Conservation (phyloP, 2,113 vertebrate genomes). For the Pterocles orientalis region DNA sequence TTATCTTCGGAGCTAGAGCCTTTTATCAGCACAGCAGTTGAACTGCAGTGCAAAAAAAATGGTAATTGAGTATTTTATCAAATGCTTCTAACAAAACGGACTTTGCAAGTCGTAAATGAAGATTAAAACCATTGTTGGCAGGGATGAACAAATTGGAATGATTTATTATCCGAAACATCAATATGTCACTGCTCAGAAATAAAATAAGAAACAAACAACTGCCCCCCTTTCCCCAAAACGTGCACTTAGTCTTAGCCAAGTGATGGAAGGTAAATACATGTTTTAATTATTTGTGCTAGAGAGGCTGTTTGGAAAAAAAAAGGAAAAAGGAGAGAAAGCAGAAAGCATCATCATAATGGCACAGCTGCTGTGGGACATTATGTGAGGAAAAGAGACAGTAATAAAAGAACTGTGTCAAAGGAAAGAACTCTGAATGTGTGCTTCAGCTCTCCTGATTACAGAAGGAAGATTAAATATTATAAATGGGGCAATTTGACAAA, state of each 20-base stretch:
- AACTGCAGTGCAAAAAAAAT: conserved; percentile 78
- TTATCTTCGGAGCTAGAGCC: conserved; percentile 78
- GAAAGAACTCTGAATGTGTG: conserved; percentile 67
- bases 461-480: conserved; percentile 73
- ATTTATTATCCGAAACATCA: conserved; percentile 86
- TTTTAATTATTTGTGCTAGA: conserved; percentile 83
- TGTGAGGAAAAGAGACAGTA: conserved; percentile 76
- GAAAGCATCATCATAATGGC: conserved; percentile 77
- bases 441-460: conserved; percentile 67
- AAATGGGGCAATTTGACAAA: conserved; percentile 70
- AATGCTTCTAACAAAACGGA: conserved; percentile 82
- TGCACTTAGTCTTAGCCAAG: conserved; percentile 60
- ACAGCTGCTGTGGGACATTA: conserved; percentile 76
- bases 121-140: conserved; percentile 86
- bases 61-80: conserved; percentile 89
- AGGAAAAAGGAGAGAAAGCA: neutral
- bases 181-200: conserved; percentile 79
- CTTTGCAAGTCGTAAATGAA: conserved; percentile 85
- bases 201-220: conserved; percentile 74
- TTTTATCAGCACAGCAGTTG: conserved; percentile 81
- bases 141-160: conserved; percentile 85
- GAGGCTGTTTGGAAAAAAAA: conserved; percentile 55
- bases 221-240: neutral
- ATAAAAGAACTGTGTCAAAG: conserved; percentile 74
- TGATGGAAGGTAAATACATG: conserved; percentile 77